Evolutionary conservation across 2,113 vertebrate species (phyloP).

Genomic region (Taxidea taxus): DNA sequence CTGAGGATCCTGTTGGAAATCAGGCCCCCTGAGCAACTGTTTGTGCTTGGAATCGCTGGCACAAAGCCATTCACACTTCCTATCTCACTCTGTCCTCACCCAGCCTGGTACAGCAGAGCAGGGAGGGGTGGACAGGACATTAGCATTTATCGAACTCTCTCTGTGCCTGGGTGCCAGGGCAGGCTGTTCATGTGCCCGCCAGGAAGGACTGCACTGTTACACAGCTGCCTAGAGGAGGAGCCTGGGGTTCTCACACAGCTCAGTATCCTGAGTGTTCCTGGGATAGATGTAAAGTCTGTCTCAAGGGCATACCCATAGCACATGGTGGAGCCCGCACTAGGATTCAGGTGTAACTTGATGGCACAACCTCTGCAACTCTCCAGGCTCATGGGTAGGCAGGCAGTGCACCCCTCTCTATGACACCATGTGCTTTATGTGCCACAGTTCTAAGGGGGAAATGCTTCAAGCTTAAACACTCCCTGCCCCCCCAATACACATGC

Average conservation of each 20-base stretch:
- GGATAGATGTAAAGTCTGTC: neutral
- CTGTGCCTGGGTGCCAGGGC: rapidly evolving
- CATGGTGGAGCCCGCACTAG: neutral
- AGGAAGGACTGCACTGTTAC: rapidly evolving
- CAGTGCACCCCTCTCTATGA: too few relatives aligned
- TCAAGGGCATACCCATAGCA: neutral
- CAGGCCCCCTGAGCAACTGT: neutral
- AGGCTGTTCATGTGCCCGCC: rapidly evolving
- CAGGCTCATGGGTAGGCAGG: neutral
- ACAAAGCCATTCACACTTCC: too few relatives aligned
- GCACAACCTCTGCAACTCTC: neutral
- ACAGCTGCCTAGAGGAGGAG: neutral
- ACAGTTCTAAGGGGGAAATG: neutral
- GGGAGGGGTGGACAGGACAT: rapidly evolving
- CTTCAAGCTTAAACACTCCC: neutral
- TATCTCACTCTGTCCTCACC: neutral
- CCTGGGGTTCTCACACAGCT: too few relatives aligned
- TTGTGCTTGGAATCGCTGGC: neutral
- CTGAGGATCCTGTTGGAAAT: rapidly evolving
- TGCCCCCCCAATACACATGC: too few relatives aligned
- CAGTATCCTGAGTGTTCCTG: neutral
- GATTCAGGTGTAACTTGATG: too few relatives aligned
- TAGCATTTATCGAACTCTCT: neutral
- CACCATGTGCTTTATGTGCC: neutral
- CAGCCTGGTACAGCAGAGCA: neutral